These are phyloP conservation scores for Monarcha castaneiventris DNA, from an alignment of 2,113 vertebrate genomes.

Conservation along the genomic window DNA sequence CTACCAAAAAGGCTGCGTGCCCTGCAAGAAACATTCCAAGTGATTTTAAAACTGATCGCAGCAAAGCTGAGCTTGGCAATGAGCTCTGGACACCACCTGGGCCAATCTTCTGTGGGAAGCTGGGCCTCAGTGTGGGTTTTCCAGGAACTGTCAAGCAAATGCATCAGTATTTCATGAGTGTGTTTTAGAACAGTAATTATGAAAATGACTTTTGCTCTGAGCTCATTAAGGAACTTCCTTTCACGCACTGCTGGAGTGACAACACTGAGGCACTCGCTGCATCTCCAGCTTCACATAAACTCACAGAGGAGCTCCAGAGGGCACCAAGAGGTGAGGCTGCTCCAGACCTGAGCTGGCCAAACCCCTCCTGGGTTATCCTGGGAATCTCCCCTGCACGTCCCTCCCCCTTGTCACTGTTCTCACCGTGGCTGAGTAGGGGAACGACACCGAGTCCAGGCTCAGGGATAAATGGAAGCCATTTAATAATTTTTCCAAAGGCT, in stretches of 20 bases:
- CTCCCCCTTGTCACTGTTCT: neutral
- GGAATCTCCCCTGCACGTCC: accelerated
- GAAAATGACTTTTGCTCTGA: neutral
- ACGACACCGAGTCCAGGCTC: too few relatives aligned
- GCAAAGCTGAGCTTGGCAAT: neutral
- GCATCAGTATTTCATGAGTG: neutral
- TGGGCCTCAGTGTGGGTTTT: neutral
- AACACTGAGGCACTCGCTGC: accelerated
- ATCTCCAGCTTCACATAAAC: neutral
- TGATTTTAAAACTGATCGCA: neutral
- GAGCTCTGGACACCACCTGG: neutral
- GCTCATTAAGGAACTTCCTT: neutral
- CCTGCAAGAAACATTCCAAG: neutral
- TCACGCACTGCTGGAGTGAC: accelerated
- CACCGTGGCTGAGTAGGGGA: too few relatives aligned
- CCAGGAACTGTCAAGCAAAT: neutral
- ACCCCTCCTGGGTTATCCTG: neutral
- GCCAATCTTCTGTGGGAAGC: neutral
- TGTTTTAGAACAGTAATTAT: neutral
- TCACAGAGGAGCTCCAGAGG: neutral
- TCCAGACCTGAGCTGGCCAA: neutral
- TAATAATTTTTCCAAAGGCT: too few relatives aligned
- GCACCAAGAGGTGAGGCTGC: neutral
- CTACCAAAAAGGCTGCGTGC: neutral
- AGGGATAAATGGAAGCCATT: too few relatives aligned